A percentile compares a stretch with the other conserved stretches of the same genome.
Conservation (phyloP, 2,113 vertebrate genomes). For the Megaleporinus macrocephalus region DNA sequence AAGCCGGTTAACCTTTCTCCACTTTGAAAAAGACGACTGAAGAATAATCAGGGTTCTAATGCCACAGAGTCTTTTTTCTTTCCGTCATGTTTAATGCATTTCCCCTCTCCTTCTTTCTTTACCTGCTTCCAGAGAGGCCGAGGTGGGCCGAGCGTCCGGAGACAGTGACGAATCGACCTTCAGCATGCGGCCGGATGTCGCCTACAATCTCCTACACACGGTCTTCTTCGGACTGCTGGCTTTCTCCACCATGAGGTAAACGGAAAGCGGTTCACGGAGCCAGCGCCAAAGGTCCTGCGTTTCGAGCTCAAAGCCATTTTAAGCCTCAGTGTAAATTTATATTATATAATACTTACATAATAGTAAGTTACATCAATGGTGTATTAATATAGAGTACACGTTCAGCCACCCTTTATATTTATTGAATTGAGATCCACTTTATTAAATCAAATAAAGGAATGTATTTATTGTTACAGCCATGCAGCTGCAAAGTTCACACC, state of each 20-base stretch:
- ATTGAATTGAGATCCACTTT: too few species aligned
- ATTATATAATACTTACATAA: too few species aligned
- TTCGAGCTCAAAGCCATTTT: too few species aligned
- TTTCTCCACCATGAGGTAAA: slow-evolving; percentile 96
- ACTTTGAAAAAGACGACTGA: not conserved
- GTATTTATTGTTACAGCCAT: not conserved
- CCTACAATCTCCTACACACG: slow-evolving; percentile 90
- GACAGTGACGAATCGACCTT: slow-evolving; percentile 54
- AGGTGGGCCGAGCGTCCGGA: slow-evolving; percentile 22
- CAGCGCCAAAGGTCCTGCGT: too few species aligned
- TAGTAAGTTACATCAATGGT: too few species aligned
- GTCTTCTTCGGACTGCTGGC: slow-evolving; percentile 90
- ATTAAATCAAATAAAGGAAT: too few species aligned
- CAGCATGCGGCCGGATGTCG: slow-evolving; percentile 83
- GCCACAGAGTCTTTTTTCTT: not conserved
- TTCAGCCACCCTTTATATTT: too few species aligned
- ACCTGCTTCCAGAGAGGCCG: slow-evolving; percentile 55
- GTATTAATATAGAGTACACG: too few species aligned
- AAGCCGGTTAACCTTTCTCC: slow-evolving; percentile 26
- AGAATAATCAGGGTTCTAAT: slow-evolving; percentile 11
- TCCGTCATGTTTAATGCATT: slow-evolving; percentile 3
- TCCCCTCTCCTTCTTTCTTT: slow-evolving; percentile 15
- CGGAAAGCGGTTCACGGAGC: not conserved
- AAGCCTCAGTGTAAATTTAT: too few species aligned
- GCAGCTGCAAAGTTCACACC: slow-evolving; percentile 2